phyloP scores from a whole-genome alignment of 1,140 invertebrate genomes.

The Drosophila kurseongensis region DNA sequence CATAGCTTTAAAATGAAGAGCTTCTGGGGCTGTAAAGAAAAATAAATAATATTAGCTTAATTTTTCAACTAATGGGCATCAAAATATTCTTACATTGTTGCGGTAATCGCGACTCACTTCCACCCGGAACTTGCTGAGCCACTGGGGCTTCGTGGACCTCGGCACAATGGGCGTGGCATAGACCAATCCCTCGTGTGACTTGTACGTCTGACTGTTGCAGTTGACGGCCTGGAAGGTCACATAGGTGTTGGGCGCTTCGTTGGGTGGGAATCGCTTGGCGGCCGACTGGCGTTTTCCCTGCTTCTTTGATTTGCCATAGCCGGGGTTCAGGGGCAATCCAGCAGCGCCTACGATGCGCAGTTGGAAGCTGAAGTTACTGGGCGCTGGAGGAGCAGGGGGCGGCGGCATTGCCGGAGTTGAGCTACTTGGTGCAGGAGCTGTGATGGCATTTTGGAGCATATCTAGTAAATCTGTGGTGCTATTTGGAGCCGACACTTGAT shows the following conservation, averaged over 20 bases:
- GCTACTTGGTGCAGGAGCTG: conserved; percentile 16
- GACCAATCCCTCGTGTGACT: conserved; percentile 81
- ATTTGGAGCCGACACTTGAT: conserved; percentile 25
- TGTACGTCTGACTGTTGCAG: conserved; percentile 62
- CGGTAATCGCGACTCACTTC: conserved; percentile 86
- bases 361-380: conserved; percentile 80
- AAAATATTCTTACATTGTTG: conserved; percentile 85
- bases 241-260: conserved; percentile 86
- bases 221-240: conserved; percentile 86
- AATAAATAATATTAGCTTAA: not conserved
- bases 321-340: conserved; percentile 86
- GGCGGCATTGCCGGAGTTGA: conserved; percentile 7
- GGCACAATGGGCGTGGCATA: conserved; percentile 86
- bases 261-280: conserved; percentile 62
- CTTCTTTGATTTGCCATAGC: conserved; percentile 74
- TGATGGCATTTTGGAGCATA: conserved; percentile 84
- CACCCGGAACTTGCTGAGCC: conserved; percentile 86
- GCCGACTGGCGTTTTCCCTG: conserved; percentile 61
- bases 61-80: not conserved
- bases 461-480: conserved; percentile 85
- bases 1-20: conserved; percentile 87
- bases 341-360: conserved; percentile 86
- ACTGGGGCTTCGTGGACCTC: conserved; percentile 86
- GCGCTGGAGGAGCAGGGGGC: conserved; percentile 50
- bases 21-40: conserved; percentile 85